phyloP scores from a whole-genome alignment of 2,888 invertebrate species.

The Morpho helenor region DNA sequence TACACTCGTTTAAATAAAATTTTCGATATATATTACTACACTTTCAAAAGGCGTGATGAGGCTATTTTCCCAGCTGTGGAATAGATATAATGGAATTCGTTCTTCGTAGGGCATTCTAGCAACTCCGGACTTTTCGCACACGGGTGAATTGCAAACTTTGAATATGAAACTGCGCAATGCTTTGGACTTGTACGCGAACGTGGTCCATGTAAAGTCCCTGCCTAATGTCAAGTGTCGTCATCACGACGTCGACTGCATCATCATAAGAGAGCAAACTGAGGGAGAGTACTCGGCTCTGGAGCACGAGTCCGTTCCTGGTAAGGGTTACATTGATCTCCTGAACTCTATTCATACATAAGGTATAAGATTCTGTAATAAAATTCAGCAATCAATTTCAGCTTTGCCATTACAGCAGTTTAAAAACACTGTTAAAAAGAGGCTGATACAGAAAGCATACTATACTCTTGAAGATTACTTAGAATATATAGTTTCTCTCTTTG shows the following conservation, averaged over 20 bases:
- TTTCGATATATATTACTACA: too few relatives aligned
- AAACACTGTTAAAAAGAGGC: too few relatives aligned
- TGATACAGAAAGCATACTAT: too few relatives aligned
- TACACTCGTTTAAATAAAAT: too few relatives aligned
- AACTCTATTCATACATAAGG: too few relatives aligned
- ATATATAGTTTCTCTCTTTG: too few relatives aligned
- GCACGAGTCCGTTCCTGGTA: conserved; percentile 90
- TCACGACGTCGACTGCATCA: conserved; percentile 94
- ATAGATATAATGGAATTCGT: background rate
- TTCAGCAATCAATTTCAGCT: too few relatives aligned
- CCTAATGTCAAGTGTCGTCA: conserved; percentile 95
- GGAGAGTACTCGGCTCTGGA: conserved; percentile 99
- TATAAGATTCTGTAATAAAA: too few relatives aligned
- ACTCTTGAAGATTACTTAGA: too few relatives aligned
- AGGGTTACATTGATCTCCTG: conserved; percentile 18
- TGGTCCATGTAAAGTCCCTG: conserved; percentile 96
- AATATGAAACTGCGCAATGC: conserved; percentile 95
- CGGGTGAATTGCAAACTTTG: conserved; percentile 93
- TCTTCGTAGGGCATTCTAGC: conserved; percentile 85
- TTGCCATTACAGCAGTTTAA: too few relatives aligned
- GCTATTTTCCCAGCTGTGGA: too few relatives aligned
- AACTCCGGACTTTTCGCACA: conserved; percentile 92
- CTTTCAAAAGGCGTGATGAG: too few relatives aligned
- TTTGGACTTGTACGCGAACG: conserved; percentile 94
- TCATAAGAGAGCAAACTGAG: conserved; percentile 98